Evolutionary conservation across 2,797 vertebrate species (phyloP).

Genomic region (Pagetopsis macropterus): DNA sequence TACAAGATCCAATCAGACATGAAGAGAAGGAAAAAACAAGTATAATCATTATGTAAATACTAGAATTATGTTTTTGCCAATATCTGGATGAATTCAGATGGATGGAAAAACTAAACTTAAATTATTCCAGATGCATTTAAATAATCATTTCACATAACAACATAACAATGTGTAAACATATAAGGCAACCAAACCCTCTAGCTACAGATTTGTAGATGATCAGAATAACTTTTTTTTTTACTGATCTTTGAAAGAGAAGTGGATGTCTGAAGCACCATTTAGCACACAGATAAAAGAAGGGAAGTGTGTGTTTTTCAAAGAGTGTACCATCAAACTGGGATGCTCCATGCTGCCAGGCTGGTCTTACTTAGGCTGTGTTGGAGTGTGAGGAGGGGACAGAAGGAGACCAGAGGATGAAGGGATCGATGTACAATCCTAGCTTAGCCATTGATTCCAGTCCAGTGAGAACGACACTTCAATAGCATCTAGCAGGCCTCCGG

Average conservation of each 20-base stretch:
- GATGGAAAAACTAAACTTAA: no score
- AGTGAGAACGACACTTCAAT: constrained; percentile 67
- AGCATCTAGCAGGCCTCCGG: constrained; percentile 49
- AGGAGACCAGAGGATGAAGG: constrained; percentile 44
- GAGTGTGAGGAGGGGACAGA: constrained; percentile 57
- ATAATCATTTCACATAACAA: no score
- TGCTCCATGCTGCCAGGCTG: constrained; percentile 3
- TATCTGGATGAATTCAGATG: no score
- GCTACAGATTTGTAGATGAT: neutral
- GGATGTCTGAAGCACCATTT: constrained; percentile 32
- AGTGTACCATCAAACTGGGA: constrained; percentile 32
- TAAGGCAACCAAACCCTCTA: neutral
- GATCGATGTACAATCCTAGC: constrained; percentile 70
- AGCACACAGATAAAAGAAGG: constrained; percentile 5
- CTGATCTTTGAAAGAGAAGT: constrained; percentile 28
- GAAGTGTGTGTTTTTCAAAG: constrained; percentile 22
- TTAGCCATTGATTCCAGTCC: constrained; percentile 67
- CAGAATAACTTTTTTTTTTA: neutral
- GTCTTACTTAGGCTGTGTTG: constrained; percentile 48
- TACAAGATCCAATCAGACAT: no score
- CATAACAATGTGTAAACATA: neutral
- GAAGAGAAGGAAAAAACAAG: no score
- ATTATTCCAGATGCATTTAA: neutral
- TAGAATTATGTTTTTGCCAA: no score
- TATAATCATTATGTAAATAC: no score